Percentiles rank a stretch among this genome's conserved stretches.
These are phyloP conservation scores for Lobophora halterata DNA, from an alignment of 2,888 invertebrate genomes.

Conservation along the genomic window DNA sequence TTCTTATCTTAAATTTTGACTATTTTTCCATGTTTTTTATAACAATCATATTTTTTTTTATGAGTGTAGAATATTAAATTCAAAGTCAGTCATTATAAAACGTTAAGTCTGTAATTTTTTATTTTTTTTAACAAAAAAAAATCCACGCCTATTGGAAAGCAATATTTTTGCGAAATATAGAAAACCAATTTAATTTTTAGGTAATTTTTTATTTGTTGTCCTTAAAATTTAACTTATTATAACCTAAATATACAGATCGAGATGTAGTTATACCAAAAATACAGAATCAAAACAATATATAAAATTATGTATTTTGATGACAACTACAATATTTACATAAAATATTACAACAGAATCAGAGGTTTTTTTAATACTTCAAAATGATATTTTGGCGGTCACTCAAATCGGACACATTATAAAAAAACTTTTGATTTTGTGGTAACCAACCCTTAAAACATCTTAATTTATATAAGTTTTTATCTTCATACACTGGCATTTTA, in stretches of 20 bases:
- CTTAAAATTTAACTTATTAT: slow-evolving; percentile 25
- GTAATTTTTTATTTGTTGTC: slow-evolving; percentile 28
- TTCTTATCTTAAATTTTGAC: not conserved
- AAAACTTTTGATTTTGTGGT: not conserved
- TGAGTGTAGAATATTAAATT: too few species aligned
- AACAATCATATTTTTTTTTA: too few species aligned
- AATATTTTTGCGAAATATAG: slow-evolving; percentile 11
- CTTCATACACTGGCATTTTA: slow-evolving; percentile 12
- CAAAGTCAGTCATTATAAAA: too few species aligned
- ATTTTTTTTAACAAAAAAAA: slow-evolving; percentile 1
- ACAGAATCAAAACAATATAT: slow-evolving; percentile 28
- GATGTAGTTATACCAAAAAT: slow-evolving; percentile 25
- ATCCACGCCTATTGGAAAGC: not conserved
- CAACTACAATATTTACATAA: slow-evolving; percentile 18
- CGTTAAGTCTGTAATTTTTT: too few species aligned
- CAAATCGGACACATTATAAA: not conserved
- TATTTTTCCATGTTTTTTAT: slow-evolving; percentile 1
- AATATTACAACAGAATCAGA: slow-evolving; percentile 6
- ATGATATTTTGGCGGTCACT: not conserved
- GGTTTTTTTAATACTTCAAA: slow-evolving; percentile 2
- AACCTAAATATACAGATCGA: slow-evolving; percentile 28
- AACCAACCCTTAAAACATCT: not conserved
- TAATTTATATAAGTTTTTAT: slow-evolving; percentile 3
- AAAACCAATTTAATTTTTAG: slow-evolving; percentile 9
- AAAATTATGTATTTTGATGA: slow-evolving; percentile 27